Percentiles rank a stretch among this genome's conserved stretches.
These are phyloP conservation scores for Epiblema foenella DNA, from an alignment of 2,888 invertebrate species.

Conservation along the genomic window DNA sequence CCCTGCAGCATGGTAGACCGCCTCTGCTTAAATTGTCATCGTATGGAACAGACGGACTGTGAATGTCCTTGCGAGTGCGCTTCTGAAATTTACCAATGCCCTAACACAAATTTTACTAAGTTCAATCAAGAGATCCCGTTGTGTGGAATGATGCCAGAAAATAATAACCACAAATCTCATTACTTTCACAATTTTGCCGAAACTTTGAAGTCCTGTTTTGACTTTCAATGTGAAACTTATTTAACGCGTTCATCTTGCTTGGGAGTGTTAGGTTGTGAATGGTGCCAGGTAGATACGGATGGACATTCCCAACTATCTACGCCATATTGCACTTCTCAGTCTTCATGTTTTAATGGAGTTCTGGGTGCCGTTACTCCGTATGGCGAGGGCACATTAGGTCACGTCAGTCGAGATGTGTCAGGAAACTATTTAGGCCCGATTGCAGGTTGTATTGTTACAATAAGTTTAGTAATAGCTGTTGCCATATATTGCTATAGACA, in stretches of 20 bases:
- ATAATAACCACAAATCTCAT: conserved; percentile 79
- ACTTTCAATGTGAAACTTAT: conserved; percentile 88
- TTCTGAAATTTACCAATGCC: conserved; percentile 76
- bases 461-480: conserved; percentile 91
- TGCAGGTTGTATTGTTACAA: conserved; percentile 92
- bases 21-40: conserved; percentile 95
- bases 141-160: conserved; percentile 78
- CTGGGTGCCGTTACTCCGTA: conserved; percentile 93
- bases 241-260: conserved; percentile 87
- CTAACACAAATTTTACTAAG: conserved; percentile 64
- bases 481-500: conserved; percentile 94
- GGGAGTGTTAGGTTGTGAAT: conserved; percentile 94
- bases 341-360: conserved; percentile 94
- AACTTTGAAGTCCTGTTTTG: conserved; percentile 87
- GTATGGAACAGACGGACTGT: conserved; percentile 97
- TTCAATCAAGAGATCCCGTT: conserved; percentile 69
- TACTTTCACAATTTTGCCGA: conserved; percentile 81
- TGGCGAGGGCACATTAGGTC: conserved; percentile 87
- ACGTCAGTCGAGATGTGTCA: conserved; percentile 75
- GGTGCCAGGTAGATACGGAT: conserved; percentile 93
- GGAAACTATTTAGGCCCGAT: conserved; percentile 91
- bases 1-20: conserved; percentile 96
- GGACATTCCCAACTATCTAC: conserved; percentile 87
- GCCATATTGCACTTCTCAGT: conserved; percentile 92
- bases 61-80: conserved; percentile 98